Evolutionary conservation across 2,113 vertebrate genomes (phyloP).

Genomic region (Myotis yumanensis): DNA sequence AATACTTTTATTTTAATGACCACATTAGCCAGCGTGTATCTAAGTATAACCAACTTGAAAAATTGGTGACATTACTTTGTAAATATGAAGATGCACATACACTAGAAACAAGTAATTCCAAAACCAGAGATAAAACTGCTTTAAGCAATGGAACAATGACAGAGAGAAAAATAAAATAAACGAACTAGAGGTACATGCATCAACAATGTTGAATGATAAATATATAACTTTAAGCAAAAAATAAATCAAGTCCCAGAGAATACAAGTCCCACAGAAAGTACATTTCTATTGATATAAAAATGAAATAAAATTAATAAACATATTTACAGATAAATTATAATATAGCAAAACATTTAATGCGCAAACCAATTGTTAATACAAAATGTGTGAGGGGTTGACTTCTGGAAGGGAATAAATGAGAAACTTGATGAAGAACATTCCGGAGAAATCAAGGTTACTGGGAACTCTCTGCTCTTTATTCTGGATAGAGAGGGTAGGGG

Average conservation of each 20-base stretch:
- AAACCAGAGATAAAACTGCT: not conserved
- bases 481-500: not conserved
- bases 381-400: not conserved
- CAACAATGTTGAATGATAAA: not conserved
- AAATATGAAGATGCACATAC: not conserved
- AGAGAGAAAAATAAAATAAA: not conserved
- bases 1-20: not conserved
- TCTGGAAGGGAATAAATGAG: not conserved
- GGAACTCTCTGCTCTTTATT: not conserved
- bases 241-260: not conserved
- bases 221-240: not conserved
- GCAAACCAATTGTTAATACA: not conserved
- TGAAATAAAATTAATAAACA: not conserved
- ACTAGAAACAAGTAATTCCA: not conserved
- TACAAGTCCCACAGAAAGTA: not conserved
- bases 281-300: not conserved
- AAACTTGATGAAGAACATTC: not conserved
- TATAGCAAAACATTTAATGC: not conserved
- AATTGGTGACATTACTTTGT: not conserved
- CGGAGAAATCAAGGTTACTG: not conserved
- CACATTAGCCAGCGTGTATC: not conserved
- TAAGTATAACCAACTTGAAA: not conserved
- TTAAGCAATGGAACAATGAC: not conserved
- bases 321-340: constrained; percentile 2
- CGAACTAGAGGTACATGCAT: not conserved